Percentiles rank a stretch among this genome's conserved stretches.
Conservation (phyloP, 92 coral and sea anemone genomes). For the Micromussa lordhowensis region DNA sequence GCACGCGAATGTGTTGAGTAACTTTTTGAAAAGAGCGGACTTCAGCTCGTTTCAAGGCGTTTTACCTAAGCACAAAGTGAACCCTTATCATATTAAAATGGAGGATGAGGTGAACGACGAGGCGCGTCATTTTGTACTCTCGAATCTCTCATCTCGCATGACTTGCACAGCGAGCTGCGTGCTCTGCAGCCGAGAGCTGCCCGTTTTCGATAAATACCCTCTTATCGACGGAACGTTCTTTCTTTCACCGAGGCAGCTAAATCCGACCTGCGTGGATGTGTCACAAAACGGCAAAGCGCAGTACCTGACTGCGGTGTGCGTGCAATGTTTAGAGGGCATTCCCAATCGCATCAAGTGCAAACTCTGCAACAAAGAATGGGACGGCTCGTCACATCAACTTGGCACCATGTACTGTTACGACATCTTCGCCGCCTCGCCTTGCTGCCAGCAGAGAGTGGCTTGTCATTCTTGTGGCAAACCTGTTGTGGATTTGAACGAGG, state of each 20-base stretch:
- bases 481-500: conserved; percentile 80
- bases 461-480: conserved; percentile 97
- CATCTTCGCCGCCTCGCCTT: conserved; percentile 97
- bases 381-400: conserved; percentile 96
- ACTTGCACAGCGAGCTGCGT: conserved; percentile 89
- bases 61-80: conserved; percentile 95
- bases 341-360: conserved; percentile 93
- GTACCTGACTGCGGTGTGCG: conserved; percentile 90
- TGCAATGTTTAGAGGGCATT: conserved; percentile 94
- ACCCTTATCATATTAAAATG: conserved; percentile 98
- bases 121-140: conserved; percentile 90
- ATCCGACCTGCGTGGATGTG: conserved; percentile 84
- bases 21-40: conserved; percentile 90
- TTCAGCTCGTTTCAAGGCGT: conserved; percentile 92
- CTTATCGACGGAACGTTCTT: conserved; percentile 97
- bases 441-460: conserved; percentile 91
- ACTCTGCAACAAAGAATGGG: conserved; percentile 89
- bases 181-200: conserved; percentile 84
- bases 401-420: conserved; percentile 96
- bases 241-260: conserved; percentile 87
- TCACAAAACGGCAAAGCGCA: conserved; percentile 84
- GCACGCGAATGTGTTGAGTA: conserved; percentile 65
- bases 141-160: conserved; percentile 83
- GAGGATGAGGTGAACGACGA: conserved; percentile 96
- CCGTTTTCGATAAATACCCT: conserved; percentile 97